Evolutionary conservation across 2,888 invertebrate genomes (phyloP).

Genomic region (Drosophila imparisetae): DNA sequence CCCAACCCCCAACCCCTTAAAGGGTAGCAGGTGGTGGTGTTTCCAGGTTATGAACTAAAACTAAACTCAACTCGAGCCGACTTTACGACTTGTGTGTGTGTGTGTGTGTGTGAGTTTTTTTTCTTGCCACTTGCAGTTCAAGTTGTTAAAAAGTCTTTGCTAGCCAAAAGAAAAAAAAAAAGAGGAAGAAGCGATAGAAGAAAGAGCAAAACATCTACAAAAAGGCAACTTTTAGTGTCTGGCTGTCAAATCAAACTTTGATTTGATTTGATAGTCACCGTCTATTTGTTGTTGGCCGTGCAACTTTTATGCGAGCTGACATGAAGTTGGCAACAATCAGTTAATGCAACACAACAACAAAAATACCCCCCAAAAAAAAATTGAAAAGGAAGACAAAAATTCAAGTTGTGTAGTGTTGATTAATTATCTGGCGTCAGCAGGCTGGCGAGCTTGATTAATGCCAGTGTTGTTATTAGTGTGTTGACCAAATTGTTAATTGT

Average conservation of each 20-base stretch:
- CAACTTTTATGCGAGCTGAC: slow-evolving; percentile 76
- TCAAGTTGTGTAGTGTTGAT: slow-evolving; percentile 52
- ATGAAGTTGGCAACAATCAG: slow-evolving; percentile 69
- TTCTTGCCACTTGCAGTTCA: slow-evolving; percentile 59
- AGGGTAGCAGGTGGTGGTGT: neutral
- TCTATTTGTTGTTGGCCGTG: slow-evolving; percentile 14
- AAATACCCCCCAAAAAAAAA: neutral
- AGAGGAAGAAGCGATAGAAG: neutral
- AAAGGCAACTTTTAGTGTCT: slow-evolving; percentile 51
- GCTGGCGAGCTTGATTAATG: slow-evolving; percentile 59
- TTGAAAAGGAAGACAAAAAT: neutral
- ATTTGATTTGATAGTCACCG: slow-evolving; percentile 70
- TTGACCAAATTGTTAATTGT: slow-evolving; percentile 73
- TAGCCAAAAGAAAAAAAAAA: slow-evolving; percentile 40
- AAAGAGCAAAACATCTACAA: neutral
- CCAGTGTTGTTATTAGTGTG: slow-evolving; percentile 38
- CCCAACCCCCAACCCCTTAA: neutral
- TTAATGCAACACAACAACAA: slow-evolving; percentile 58
- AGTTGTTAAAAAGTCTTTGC: slow-evolving; percentile 62
- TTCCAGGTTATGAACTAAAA: slow-evolving; percentile 39
- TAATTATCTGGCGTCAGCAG: slow-evolving; percentile 58
- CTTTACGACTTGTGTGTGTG: slow-evolving; percentile 28
- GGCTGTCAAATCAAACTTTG: slow-evolving; percentile 77
- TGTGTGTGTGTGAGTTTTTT: slow-evolving; percentile 4
- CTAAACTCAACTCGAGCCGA: slow-evolving; percentile 23